Base-by-base conservation (phyloP, 2,113 vertebrate genomes). In the Ahaetulla prasina region DNA sequence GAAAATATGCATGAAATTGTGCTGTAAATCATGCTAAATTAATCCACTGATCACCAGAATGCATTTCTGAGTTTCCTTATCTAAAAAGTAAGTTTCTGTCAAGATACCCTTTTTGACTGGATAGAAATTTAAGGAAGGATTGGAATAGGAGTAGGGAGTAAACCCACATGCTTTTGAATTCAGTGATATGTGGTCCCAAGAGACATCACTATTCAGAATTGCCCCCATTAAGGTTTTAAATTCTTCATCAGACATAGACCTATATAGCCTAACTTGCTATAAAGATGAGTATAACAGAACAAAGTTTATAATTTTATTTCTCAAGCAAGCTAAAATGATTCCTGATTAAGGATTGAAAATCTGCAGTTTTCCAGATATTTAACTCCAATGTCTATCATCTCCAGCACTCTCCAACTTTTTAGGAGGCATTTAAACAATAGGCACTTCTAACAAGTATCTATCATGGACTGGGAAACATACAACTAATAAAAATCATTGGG, bases 1-100 rank as follows among this genome's bases (percentile, higher is more conserved):
- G 0, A 45, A n/a, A 47, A 86, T 27, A 60, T 57, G 2, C 84
- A 85, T 85, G 53, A 43, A 4, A 54, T 39, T 45, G 22, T 55
- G 84, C 43, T 91, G 18, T 30, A 52, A 54, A 88, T 55, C 63
- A 53, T 63, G 86, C 52, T 47, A 22, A 25, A n/a, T 11, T 49
- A 30, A 87, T 8, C 50, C 49, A 23, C 43, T 23, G 23, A n/a
- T 80, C 63, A 0, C 5, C 47, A 85, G 86, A 0, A 0, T 0
- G 3, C 10, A 94, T 94, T 93, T 94, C 49, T 96, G 88, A 89
- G 0, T 49, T 94, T 80, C 47, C 14, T 47, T 74, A 35, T 85
- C 89, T 86, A 35, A 92, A 43, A 88, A 0, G 2, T 18, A 49
- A 27, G 18, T n/a, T 52, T 27, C 47, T 92, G 86, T 80, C 89